Percentiles rank a stretch among this genome's conserved stretches.
Conservation (phyloP, 2,888 invertebrate genomes). For the Cataglyphis altisquamis region DNA sequence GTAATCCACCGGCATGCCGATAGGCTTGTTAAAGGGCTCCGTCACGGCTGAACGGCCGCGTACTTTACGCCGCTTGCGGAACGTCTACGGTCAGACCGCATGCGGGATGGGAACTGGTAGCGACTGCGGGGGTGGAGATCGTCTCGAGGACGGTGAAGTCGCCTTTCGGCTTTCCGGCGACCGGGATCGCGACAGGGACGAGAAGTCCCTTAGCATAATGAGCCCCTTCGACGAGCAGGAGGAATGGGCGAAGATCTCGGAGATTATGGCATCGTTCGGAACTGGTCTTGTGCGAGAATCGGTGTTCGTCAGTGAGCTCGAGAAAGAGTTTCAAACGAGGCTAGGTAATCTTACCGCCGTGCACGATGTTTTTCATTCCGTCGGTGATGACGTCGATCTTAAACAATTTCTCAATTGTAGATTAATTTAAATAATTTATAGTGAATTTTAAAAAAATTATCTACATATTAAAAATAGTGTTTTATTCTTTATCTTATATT, state of each 20-base stretch:
- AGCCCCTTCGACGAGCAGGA: constrained; percentile 97
- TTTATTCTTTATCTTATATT: neutral
- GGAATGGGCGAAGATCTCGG: constrained; percentile 98
- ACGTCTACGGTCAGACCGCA: constrained; percentile 89
- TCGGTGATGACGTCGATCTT: neutral
- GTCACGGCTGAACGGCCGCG: constrained; percentile 92
- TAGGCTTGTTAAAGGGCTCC: constrained; percentile 94
- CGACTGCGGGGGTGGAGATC: constrained; percentile 83
- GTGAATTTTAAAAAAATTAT: neutral
- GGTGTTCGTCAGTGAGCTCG: constrained; percentile 92
- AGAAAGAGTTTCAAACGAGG: constrained; percentile 92
- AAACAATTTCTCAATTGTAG: neutral
- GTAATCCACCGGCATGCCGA: constrained; percentile 77
- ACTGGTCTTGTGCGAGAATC: constrained; percentile 93
- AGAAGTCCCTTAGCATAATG: constrained; percentile 89
- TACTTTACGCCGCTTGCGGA: constrained; percentile 91
- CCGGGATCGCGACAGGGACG: constrained; percentile 84
- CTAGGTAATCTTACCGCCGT: constrained; percentile 87
- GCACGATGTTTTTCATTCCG: neutral
- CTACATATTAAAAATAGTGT: neutral
- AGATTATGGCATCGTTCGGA: constrained; percentile 98
- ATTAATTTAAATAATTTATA: neutral
- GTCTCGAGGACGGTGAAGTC: constrained; percentile 83
- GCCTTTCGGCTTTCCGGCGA: constrained; percentile 81
- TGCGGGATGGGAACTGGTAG: constrained; percentile 83